Evolutionary conservation across 2,113 vertebrate genomes (phyloP).

Genomic region (Callionymus lyra): DNA sequence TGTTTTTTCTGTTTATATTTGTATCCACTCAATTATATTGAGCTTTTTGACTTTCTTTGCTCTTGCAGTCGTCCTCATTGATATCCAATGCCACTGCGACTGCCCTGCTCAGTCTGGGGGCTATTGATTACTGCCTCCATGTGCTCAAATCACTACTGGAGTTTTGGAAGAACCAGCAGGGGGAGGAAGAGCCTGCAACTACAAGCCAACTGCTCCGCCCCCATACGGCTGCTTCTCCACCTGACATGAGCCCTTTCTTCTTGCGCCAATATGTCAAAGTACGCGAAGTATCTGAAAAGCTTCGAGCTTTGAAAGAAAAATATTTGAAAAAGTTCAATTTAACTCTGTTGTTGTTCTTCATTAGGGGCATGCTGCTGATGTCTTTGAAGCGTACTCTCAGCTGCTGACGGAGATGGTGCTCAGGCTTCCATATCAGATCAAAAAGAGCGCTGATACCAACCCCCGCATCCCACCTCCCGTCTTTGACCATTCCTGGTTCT

Average conservation of each 20-base stretch:
- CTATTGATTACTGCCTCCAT: constrained; percentile 93
- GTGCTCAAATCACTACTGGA: constrained; percentile 93
- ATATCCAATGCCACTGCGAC: constrained; percentile 96
- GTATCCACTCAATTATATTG: not conserved
- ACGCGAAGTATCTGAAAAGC: constrained; percentile 18
- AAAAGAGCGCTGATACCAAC: constrained; percentile 94
- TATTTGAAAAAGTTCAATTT: not conserved
- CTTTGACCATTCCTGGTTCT: constrained; percentile 98
- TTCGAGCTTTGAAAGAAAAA: not conserved
- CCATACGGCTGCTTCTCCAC: constrained; percentile 87
- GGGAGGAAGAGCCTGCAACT: constrained; percentile 83
- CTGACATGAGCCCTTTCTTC: constrained; percentile 98
- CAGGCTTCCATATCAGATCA: constrained; percentile 94
- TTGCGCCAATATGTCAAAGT: constrained; percentile 98
- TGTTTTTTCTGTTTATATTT: not conserved
- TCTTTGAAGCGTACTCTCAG: constrained; percentile 97
- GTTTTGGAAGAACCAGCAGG: constrained; percentile 96
- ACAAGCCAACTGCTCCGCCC: constrained; percentile 91
- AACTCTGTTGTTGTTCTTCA: constrained; percentile 5
- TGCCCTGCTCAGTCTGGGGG: constrained; percentile 86
- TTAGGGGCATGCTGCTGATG: constrained; percentile 93
- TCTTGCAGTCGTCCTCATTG: constrained; percentile 83
- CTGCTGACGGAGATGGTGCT: constrained; percentile 97
- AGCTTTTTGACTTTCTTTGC: constrained; percentile 9
- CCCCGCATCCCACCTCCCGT: constrained; percentile 89